Evolutionary conservation across 2,797 vertebrate species (phyloP), one percentile per base, ranked within the genome.

Genomic region (Rhabdophis nuchalis): DNA sequence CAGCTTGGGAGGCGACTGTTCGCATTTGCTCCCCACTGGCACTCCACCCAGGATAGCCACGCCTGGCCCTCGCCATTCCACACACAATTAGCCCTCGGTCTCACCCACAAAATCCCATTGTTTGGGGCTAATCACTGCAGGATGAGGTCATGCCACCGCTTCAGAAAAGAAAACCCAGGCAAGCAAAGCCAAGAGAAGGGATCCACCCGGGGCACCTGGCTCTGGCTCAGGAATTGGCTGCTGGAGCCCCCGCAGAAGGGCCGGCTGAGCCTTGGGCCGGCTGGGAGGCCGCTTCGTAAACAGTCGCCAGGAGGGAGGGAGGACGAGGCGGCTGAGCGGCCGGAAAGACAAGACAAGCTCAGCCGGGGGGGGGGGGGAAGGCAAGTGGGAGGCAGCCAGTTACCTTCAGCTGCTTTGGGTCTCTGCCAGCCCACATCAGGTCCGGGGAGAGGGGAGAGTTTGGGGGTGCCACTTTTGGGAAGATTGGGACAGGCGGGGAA

Each of bases 201-300:
- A 20, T 90, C 92, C 91, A 91, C 92, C 94, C 54, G 52, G 54
- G 52, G 77, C 89, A 90, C 7, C 0, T 5, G 72, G 54, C 61
- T 8, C 94, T 0, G 93, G 92, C 94, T 87, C 85, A 94, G 93
- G 88, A 92, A 93, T 82, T 91, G 92, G 60, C 82, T 94, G 54
- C 5, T 5, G 5, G 54, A 56, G 54, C 54, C 85, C 57, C 50
- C 89, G 1, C 91, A 61, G 85, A 0, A 97, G 97, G 98, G 98
- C 97, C 98, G 97, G 94, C 95, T 96, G 96, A 96, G 96, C 96
- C 97, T 98, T 98, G 98, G 97, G 7, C n/a, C 64, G 96, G 23
- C 95, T 96, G 97, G 97, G 94, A 93, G 91, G 96, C 18, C 5
- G 93, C 96, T 97, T 97, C 97, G 96, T 97, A 97, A 36, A 95